Evolutionary conservation across 2,888 invertebrate species (phyloP).

Genomic region (Pachliopta kotzebuea): DNA sequence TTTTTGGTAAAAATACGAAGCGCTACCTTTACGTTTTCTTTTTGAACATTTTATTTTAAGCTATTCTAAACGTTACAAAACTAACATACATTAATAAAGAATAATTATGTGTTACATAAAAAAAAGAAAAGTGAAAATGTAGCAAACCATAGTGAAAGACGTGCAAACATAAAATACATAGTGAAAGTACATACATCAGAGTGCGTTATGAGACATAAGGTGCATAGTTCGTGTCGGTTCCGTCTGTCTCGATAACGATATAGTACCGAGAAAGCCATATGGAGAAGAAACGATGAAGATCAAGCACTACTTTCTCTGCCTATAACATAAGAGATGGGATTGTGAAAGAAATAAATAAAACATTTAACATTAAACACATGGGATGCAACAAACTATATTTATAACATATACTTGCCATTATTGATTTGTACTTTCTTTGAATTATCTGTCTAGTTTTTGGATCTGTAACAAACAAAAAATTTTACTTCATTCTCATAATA

Average conservation of each 20-base stretch:
- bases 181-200: constrained; percentile 66
- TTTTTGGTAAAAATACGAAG: background rate
- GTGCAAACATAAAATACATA: constrained; percentile 46
- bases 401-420: constrained; percentile 89
- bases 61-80: background rate
- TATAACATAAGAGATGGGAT: constrained; percentile 78
- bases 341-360: constrained; percentile 48
- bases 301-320: constrained; percentile 88
- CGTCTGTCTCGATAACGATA: constrained; percentile 56
- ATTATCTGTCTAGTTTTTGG: constrained; percentile 98
- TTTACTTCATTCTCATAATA: background rate
- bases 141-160: constrained; percentile 42
- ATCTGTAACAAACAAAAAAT: constrained; percentile 84
- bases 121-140: constrained; percentile 20
- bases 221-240: constrained; percentile 60
- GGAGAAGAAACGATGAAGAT: constrained; percentile 90
- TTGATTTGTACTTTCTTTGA: constrained; percentile 98
- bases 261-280: constrained; percentile 82
- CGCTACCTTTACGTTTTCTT: too few relatives aligned
- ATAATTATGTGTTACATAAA: background rate
- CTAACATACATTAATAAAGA: background rate
- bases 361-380: constrained; percentile 37
- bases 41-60: too few relatives aligned
- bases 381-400: constrained; percentile 29
- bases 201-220: constrained; percentile 65